A percentile compares a stretch with the other conserved stretches of the same genome.
phyloP scores from a whole-genome alignment of 1,140 invertebrate genomes.

The Tetramorium simillimum region DNA sequence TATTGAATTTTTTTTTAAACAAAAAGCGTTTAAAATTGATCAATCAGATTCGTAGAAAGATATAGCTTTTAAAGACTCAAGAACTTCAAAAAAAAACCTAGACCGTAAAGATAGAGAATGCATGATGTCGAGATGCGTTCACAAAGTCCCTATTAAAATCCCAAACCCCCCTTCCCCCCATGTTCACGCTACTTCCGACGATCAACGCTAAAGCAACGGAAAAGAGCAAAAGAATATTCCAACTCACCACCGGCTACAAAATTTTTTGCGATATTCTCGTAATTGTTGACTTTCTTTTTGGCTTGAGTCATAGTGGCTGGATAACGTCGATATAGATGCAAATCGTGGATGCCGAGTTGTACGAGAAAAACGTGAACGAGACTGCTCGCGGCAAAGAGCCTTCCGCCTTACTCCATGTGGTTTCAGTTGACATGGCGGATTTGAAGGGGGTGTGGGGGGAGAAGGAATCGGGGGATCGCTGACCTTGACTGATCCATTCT shows the following conservation, averaged over 20 bases:
- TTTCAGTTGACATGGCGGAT: neutral
- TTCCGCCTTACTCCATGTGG: neutral
- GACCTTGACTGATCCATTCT: conserved; percentile 3
- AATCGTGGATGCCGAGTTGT: neutral
- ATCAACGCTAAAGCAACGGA: neutral
- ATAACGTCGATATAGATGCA: neutral
- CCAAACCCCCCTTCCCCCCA: neutral
- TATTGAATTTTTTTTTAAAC: neutral
- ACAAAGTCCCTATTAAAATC: neutral
- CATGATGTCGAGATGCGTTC: neutral
- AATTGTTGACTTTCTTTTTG: neutral
- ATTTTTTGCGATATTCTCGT: neutral
- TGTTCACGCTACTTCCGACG: neutral
- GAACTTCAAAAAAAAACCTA: neutral
- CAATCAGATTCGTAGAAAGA: neutral
- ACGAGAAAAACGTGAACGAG: neutral
- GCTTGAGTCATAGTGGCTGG: neutral
- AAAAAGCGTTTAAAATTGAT: neutral
- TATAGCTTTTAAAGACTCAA: too few species aligned
- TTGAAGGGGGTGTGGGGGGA: too few species aligned
- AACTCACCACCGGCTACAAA: conserved; percentile 33
- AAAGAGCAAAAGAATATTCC: neutral
- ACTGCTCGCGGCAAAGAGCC: neutral
- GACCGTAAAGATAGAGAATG: neutral
- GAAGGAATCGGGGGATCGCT: neutral